phyloP scores from a whole-genome alignment of 2,797 vertebrate species.

The Taenioides sp. region DNA sequence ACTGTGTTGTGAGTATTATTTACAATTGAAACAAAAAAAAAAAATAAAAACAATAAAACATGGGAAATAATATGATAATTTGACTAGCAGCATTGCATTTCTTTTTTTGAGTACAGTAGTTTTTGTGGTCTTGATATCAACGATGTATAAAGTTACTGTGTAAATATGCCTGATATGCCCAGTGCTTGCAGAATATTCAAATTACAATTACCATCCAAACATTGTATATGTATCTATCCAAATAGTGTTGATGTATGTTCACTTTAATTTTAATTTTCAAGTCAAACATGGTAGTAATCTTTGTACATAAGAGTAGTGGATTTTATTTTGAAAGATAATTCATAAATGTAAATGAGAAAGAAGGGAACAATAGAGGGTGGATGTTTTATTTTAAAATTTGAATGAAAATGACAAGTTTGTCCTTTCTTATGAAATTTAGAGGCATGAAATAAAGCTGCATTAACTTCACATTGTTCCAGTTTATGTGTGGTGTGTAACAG shows the following conservation, averaged over 20 bases:
- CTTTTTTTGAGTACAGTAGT: slow-evolving; percentile 69
- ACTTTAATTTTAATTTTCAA: slow-evolving; percentile 63
- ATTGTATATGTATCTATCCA: slow-evolving; percentile 64
- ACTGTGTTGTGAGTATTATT: slow-evolving; percentile 47
- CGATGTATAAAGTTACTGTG: slow-evolving; percentile 61
- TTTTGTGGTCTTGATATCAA: slow-evolving; percentile 70
- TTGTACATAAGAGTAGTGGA: slow-evolving; percentile 80
- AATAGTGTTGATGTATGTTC: slow-evolving; percentile 65
- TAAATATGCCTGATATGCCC: slow-evolving; percentile 61
- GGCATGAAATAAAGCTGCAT: slow-evolving; percentile 82
- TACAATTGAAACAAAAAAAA: slow-evolving; percentile 42
- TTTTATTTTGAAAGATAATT: slow-evolving; percentile 71
- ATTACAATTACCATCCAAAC: slow-evolving; percentile 56
- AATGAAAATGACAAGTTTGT: slow-evolving; percentile 68
- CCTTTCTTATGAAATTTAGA: slow-evolving; percentile 80
- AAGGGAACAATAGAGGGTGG: slow-evolving; percentile 60
- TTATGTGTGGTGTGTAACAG: slow-evolving; percentile 24
- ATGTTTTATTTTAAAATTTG: slow-evolving; percentile 70
- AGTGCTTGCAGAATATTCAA: slow-evolving; percentile 59
- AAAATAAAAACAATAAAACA: slow-evolving; percentile 34
- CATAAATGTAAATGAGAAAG: slow-evolving; percentile 48
- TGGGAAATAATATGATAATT: slow-evolving; percentile 48
- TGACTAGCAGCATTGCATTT: slow-evolving; percentile 62
- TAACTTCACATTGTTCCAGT: slow-evolving; percentile 56
- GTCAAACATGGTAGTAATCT: slow-evolving; percentile 72